Evolutionary conservation across 2,888 invertebrate genomes (phyloP).

Genomic region (Embidobia sp.): DNA sequence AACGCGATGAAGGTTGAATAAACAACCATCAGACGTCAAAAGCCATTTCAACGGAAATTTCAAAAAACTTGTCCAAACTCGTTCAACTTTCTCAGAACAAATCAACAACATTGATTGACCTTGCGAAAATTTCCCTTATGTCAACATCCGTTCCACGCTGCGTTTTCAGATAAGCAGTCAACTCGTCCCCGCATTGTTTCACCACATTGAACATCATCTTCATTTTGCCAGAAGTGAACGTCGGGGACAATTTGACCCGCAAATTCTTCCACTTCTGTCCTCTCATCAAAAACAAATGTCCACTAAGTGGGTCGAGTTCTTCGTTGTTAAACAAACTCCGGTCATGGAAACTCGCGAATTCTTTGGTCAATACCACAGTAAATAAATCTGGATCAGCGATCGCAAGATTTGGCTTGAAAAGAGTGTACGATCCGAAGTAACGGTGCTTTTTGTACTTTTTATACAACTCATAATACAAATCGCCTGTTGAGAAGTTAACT

Average conservation of each 20-base stretch:
- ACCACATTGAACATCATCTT: slow-evolving; percentile 76
- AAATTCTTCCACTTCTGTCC: slow-evolving; percentile 78
- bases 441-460: slow-evolving; percentile 66
- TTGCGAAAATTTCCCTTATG: slow-evolving; percentile 71
- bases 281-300: slow-evolving; percentile 72
- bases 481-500: slow-evolving; percentile 64
- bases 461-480: slow-evolving; percentile 67
- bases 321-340: slow-evolving; percentile 75
- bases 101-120: no score
- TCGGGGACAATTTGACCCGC: slow-evolving; percentile 79
- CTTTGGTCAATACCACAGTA: slow-evolving; percentile 74
- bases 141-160: slow-evolving; percentile 54
- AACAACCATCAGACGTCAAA: no score
- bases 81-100: no score
- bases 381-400: slow-evolving; percentile 77
- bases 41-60: no score
- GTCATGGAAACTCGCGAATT: slow-evolving; percentile 78
- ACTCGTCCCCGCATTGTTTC: slow-evolving; percentile 69
- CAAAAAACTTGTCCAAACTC: no score
- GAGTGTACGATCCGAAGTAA: slow-evolving; percentile 72
- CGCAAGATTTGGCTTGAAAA: slow-evolving; percentile 73
- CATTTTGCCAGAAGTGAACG: slow-evolving; percentile 80
- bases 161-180: slow-evolving; percentile 62
- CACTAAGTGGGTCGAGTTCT: slow-evolving; percentile 74
- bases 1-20: no score